phyloP scores from a whole-genome alignment of 2,113 vertebrate species.

The Cardinalis cardinalis region DNA sequence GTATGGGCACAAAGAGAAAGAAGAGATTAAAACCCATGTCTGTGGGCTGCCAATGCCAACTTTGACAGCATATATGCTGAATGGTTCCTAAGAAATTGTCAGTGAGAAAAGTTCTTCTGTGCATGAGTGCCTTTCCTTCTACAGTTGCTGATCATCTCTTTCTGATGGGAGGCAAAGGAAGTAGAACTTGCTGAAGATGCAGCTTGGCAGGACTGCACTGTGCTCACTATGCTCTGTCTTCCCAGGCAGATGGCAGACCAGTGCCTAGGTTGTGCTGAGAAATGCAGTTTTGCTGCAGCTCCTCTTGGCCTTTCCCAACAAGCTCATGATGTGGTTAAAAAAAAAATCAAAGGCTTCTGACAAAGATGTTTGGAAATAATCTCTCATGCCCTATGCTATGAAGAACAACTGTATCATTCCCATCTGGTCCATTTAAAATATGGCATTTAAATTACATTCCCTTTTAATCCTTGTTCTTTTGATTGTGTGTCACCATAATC shows the following conservation, averaged over 20 bases:
- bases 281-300: neutral
- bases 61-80: neutral
- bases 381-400: neutral
- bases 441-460: neutral
- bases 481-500: neutral
- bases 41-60: neutral
- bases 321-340: neutral
- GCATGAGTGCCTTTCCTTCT: neutral
- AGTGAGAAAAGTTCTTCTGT: neutral
- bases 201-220: neutral
- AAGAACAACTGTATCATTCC: neutral
- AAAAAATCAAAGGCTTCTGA: neutral
- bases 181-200: neutral
- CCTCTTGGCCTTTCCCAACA: neutral
- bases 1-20: neutral
- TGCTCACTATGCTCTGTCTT: neutral
- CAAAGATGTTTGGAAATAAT: neutral
- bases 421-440: neutral
- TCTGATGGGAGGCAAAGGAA: neutral
- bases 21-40: neutral
- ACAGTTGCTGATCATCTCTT: neutral
- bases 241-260: neutral
- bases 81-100: neutral
- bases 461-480: conserved; percentile 27
- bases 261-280: neutral